Percentiles rank a stretch among this genome's conserved stretches.
These are phyloP conservation scores for Perognathus longimembris DNA, from an alignment of 2,113 vertebrate genomes.

Conservation along the genomic window DNA sequence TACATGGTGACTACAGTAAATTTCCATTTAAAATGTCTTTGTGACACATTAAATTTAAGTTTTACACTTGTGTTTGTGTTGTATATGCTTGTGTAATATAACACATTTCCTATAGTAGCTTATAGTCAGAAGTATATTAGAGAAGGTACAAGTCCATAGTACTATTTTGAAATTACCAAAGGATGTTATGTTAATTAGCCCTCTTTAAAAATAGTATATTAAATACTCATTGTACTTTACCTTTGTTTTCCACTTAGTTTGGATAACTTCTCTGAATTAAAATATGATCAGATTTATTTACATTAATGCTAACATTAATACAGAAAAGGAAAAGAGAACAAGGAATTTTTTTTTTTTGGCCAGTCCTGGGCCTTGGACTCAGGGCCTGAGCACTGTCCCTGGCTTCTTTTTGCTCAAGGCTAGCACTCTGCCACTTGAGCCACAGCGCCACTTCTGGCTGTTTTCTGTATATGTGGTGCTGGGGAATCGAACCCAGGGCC, in stretches of 20 bases:
- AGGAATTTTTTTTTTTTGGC: neutral
- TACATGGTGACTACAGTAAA: neutral
- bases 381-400: no score
- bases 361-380: neutral
- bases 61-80: neutral
- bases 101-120: neutral
- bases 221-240: neutral
- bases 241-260: slow-evolving; percentile 12
- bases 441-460: no score
- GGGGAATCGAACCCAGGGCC: no score
- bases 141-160: neutral
- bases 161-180: neutral
- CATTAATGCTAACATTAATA: slow-evolving; percentile 22
- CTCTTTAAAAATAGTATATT: neutral
- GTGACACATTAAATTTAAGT: neutral
- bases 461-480: no score
- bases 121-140: neutral
- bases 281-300: neutral
- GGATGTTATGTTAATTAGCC: neutral
- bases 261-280: neutral
- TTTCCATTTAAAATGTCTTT: neutral
- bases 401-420: no score
- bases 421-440: no score
- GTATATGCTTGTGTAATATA: neutral
- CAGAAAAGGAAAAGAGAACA: neutral